Conservation (phyloP, 2,888 invertebrate species). For the Athalia cordata region DNA sequence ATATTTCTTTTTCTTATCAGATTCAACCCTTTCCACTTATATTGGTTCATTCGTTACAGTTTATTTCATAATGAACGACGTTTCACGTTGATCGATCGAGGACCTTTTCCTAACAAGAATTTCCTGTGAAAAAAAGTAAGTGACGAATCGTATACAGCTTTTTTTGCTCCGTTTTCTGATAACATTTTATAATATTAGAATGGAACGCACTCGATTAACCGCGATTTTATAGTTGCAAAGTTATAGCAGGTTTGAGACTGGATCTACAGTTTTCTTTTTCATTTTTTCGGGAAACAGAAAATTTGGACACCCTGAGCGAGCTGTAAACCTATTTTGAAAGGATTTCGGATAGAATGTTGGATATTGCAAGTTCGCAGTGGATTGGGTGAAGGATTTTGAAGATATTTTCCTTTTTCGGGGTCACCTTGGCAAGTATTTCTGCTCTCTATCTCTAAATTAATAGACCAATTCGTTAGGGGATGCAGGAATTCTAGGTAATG, state of each 20-base stretch:
- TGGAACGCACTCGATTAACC: no score
- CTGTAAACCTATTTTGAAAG: no score
- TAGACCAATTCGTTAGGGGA: constrained; percentile 15
- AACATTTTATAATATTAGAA: no score
- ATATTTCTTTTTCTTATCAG: constrained; percentile 38
- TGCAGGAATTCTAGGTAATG: constrained; percentile 14
- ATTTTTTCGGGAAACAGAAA: no score
- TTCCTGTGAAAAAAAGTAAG: not conserved
- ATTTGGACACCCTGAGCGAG: no score
- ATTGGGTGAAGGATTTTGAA: not conserved
- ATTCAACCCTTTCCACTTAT: constrained; percentile 19
- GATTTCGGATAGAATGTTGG: no score
- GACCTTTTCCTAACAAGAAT: not conserved
- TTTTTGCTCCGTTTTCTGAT: not conserved
- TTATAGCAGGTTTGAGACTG: no score
- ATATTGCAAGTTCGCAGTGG: not conserved
- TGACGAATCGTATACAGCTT: not conserved
- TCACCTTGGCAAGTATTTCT: not conserved
- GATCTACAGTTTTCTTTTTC: no score
- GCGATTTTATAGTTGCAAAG: no score
- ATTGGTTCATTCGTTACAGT: constrained; percentile 4
- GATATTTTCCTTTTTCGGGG: no score
- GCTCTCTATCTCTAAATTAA: not conserved
- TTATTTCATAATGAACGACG: constrained; percentile 6
- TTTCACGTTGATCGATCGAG: not conserved